Evolutionary conservation across 2,113 vertebrate species (phyloP), one percentile per base, ranked within the genome.

Genomic region (Cromileptes altivelis): DNA sequence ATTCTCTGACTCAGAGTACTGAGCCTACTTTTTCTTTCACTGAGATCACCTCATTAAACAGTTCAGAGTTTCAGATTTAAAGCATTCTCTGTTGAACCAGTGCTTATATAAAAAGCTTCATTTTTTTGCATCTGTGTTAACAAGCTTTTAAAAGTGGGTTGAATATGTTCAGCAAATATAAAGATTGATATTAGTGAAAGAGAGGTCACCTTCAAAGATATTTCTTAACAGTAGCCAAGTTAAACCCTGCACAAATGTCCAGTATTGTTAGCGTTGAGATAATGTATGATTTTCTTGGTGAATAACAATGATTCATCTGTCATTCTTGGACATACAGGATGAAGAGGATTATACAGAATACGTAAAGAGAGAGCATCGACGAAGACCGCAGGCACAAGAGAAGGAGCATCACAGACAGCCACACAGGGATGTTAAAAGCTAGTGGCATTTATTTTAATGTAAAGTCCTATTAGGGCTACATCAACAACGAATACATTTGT

Each of bases 331-430:
- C 64, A 74, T 12, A n/a, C 75, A 94, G 93, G 86, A 92, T 73
- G 87, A 85, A 84, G 84, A 92, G 33, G 87, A 92, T 70, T 83
- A 75, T 27, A 84, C 62, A 65, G n/a, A 17, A 25, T 78, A 80
- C 30, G 19, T 30, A 9, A 80, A 63, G 27, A 85, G 63, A 57
- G 78, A 71, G 17, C 76, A 33, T 53, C 52, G 14, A 33, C 78
- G 62, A 75, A 88, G 71, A 87, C 40, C 50, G 40, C 69, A 6
- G 30, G 75, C 70, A 72, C 33, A 69, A 6, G 53, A 71, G 63
- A 87, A 88, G 73, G 42, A 76, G 40, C 80, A 89, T 49, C 79
- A 47, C 6, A 53, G 37, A 70, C 80, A 87, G 49, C 6, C 7
- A 17, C 15, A 47, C 0, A 1, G 5, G 27, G 47, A 64, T 56